Percentiles rank a stretch among this genome's conserved stretches.
Evolutionary conservation across 2,888 invertebrate species (phyloP).

Genomic region (Dryococelus australis): DNA sequence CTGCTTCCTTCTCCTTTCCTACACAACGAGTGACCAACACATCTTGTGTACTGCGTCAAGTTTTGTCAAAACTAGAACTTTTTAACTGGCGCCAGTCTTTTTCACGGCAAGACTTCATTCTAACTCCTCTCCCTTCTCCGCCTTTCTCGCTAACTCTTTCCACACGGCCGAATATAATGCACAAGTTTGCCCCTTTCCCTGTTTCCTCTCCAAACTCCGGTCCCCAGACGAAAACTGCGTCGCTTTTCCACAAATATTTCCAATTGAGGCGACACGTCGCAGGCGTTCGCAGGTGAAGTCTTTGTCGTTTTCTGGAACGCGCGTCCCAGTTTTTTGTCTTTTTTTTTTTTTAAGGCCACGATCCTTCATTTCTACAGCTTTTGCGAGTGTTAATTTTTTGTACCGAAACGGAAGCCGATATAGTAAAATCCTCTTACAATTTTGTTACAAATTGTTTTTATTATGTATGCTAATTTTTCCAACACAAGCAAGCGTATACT

Average conservation of each 20-base stretch:
- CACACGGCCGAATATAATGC: not conserved
- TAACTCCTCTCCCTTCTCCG: not conserved
- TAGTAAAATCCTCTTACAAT: too few species aligned
- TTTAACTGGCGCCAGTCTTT: not conserved
- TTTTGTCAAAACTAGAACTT: not conserved
- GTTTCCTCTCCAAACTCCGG: not conserved
- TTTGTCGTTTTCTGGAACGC: too few species aligned
- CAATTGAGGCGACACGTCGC: not conserved
- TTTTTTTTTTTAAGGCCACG: too few species aligned
- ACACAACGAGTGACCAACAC: not conserved
- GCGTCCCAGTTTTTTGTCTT: too few species aligned
- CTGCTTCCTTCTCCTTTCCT: not conserved
- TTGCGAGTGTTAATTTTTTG: too few species aligned
- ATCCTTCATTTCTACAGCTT: too few species aligned
- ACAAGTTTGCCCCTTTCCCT: not conserved
- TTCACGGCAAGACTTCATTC: too few species aligned
- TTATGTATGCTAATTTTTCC: too few species aligned
- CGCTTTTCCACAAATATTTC: not conserved
- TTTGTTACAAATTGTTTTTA: too few species aligned
- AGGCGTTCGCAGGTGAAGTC: too few species aligned
- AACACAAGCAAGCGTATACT: too few species aligned
- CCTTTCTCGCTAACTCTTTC: not conserved
- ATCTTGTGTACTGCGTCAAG: not conserved
- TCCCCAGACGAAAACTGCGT: not conserved
- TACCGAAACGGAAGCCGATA: too few species aligned